Base-by-base conservation (phyloP, 2,113 vertebrate genomes). In the Pipa parva region DNA sequence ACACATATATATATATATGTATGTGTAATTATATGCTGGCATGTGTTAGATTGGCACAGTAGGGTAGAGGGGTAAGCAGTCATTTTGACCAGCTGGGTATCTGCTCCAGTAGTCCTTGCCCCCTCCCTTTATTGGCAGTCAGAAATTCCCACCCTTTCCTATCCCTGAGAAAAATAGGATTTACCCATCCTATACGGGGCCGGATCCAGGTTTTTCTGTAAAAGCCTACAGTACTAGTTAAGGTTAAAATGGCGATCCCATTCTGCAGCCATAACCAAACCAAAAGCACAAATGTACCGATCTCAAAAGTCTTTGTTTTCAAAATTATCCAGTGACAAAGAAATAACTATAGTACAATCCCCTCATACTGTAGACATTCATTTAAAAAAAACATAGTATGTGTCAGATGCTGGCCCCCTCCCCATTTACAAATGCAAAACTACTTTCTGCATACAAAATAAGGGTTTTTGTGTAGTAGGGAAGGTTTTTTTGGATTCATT, bases 141-240 rank as follows among this genome's bases (percentile, higher is more conserved):
- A 39, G n/a, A 13, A 33, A 68, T 25, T 27, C 46, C 45, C 29
- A 51, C n/a, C 37, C 55, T 15, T 68, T 36, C 56, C 55, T 29
- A 51, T 59, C 64, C 64, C 56, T 59, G 56, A 59, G 56, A 68
- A 68, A 59, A 36, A 27, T 36, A 59, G 46, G 46, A 59, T 22
- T 26, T 26, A 26, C 55, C 45, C 55, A 27, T 28, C 33, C 22
- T 20, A 56, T 31, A 20, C 37, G 49, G 37, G 64, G 64, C 29
- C 37, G 29, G 13, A 31, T 21, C 36, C 21, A 56, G 39, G 7
- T 7, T 52, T 20, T 10, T 4, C 17, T 9, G n/a, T n/a, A 18
- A 10, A 20, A 49, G 46, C 7, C 50, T 1, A 5, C 22, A 15
- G 50, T 52, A 27, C 25, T 11, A 8, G 9, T 36, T 36, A 42